Base-by-base conservation (phyloP, 2,113 vertebrate species). In the Brachyistius frenatus region DNA sequence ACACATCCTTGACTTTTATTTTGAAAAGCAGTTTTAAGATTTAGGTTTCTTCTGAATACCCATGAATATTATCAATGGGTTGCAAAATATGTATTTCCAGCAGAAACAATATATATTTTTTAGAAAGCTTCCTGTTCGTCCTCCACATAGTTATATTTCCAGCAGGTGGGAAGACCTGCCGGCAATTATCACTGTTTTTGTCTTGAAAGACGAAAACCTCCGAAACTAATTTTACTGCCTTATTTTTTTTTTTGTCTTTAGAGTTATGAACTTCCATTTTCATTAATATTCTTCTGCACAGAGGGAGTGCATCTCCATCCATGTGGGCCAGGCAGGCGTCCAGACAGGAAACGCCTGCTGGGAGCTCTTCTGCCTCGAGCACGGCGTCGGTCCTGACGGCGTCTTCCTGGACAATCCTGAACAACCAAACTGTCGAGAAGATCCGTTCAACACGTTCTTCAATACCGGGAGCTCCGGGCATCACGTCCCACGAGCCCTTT, bases 321-420 rank as follows among this genome's bases (percentile, higher is more conserved):
- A 92, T 7, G 85, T 92, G 76, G 91, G 91, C 15, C 89, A 91
- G 91, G 96, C 96, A 0, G 96, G 97, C 0, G 86, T 96, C 58
- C 96, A 97, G 94, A 96, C 94, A 76, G 96, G 95, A 56, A 96
- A 96, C 0, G 94, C 95, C 65, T 97, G 96, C 84, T 97, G 96
- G 96, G 96, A 96, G 81, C 94, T 97, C 4, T 96, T 96, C 69
- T 97, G 96, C 90, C 93, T 97, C 3, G 96, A 98, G 83, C 96
- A 98, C 0, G 96, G 95, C 7, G 92, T 98, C 72, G 94, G 91
- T 33, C 93, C 93, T 0, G 95, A 96, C 0, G 96, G 96, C 0
- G 73, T 87, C 71, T 74, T 95, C 30, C 87, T 93, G 0, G 61
- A 90, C 3, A 41, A 44, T 37, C 71, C 73, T n/a, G 54, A 60